Conservation (phyloP, 2,113 vertebrate genomes). For the Megaptera novaeangliae region DNA sequence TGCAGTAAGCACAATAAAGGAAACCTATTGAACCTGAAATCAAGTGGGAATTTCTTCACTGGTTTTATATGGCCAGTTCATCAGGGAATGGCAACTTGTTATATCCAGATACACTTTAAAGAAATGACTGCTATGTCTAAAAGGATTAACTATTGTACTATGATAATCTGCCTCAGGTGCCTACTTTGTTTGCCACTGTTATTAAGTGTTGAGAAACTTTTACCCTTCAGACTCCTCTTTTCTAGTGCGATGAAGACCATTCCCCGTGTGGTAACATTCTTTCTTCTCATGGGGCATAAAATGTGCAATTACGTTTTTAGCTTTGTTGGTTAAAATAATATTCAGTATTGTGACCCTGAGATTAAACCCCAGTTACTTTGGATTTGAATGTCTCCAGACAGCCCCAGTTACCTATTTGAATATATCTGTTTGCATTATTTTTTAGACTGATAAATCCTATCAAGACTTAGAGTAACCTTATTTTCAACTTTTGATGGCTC, state of each 20-base stretch:
- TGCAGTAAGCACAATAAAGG: background rate
- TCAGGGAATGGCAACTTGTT: background rate
- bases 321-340: background rate
- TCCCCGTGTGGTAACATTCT: background rate
- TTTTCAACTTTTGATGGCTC: background rate
- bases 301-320: background rate
- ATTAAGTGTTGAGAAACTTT: background rate
- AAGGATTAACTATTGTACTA: background rate
- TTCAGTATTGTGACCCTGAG: background rate
- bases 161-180: too few species aligned
- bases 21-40: background rate
- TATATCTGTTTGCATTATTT: background rate
- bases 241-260: background rate
- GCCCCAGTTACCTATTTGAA: background rate
- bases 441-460: background rate
- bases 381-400: background rate
- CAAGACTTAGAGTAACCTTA: background rate
- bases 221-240: background rate
- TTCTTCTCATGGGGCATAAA: background rate
- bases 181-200: too few species aligned
- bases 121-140: background rate
- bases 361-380: background rate
- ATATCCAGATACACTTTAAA: background rate
- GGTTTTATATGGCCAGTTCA: background rate
- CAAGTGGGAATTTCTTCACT: background rate